These are phyloP conservation scores for Orthonyx spaldingii DNA, from an alignment of 2,113 vertebrate genomes.

Conservation along the genomic window DNA sequence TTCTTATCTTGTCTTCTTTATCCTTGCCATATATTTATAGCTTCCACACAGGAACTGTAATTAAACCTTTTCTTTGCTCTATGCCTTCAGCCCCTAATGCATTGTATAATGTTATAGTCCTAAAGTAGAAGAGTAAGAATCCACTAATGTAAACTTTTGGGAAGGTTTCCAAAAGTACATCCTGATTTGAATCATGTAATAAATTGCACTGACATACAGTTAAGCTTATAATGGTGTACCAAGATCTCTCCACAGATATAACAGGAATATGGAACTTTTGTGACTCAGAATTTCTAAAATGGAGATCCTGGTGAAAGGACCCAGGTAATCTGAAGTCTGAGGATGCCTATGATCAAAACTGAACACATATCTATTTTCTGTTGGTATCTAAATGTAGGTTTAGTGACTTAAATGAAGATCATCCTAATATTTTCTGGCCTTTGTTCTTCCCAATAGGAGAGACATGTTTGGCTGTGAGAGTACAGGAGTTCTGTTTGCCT, in stretches of 20 bases:
- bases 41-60: constrained; percentile 3
- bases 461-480: not conserved
- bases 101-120: not conserved
- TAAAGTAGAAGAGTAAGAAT: not conserved
- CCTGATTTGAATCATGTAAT: constrained; percentile 1
- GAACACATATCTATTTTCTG: not conserved
- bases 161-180: constrained; percentile 11
- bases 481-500: not conserved
- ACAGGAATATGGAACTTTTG: not conserved
- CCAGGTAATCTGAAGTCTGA: not conserved
- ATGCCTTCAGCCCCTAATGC: not conserved
- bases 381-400: not conserved
- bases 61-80: constrained; percentile 11
- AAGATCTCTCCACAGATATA: not conserved
- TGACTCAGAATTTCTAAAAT: not conserved
- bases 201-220: not conserved
- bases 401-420: not conserved
- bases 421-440: not conserved
- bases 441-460: not conserved
- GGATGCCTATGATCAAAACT: not conserved
- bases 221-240: not conserved
- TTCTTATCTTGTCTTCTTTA: constrained; percentile 16
- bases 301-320: not conserved
- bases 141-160: not conserved
- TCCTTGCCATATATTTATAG: constrained; percentile 8